These are phyloP conservation scores for Polia nebulosa DNA, from an alignment of 2,888 invertebrate species.

Conservation along the genomic window DNA sequence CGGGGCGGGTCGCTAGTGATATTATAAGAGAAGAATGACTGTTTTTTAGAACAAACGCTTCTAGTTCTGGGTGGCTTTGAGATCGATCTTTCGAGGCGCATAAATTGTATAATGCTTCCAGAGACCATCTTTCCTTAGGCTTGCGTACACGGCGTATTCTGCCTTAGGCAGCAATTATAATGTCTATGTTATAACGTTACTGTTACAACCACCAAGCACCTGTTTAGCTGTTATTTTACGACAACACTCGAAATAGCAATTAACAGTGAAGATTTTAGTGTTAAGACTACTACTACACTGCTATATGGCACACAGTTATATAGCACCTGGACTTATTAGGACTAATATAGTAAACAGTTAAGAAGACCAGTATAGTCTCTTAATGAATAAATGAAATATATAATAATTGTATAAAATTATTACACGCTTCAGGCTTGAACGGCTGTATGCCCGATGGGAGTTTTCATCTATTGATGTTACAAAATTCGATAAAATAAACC, in stretches of 20 bases:
- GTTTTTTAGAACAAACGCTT: neutral
- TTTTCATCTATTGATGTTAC: neutral
- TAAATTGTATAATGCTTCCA: neutral
- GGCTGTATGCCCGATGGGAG: neutral
- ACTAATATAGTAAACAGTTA: neutral
- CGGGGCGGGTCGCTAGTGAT: no score
- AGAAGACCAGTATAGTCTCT: neutral
- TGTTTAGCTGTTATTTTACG: constrained; percentile 15
- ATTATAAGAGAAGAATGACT: neutral
- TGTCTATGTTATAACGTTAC: constrained; percentile 15
- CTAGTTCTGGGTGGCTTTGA: neutral
- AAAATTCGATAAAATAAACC: no score
- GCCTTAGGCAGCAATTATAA: constrained; percentile 23
- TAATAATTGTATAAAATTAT: no score
- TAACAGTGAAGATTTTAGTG: constrained; percentile 24
- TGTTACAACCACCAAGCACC: constrained; percentile 23
- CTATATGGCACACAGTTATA: neutral
- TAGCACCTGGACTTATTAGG: neutral
- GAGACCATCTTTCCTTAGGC: neutral
- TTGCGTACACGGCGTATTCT: constrained; percentile 2
- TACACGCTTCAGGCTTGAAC: no score
- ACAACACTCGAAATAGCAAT: constrained; percentile 27
- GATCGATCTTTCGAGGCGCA: neutral
- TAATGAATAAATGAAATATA: neutral
- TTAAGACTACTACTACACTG: constrained; percentile 10